Evolutionary conservation across 2,797 vertebrate species (phyloP).

Genomic region (Hydrocynus forskahlii): DNA sequence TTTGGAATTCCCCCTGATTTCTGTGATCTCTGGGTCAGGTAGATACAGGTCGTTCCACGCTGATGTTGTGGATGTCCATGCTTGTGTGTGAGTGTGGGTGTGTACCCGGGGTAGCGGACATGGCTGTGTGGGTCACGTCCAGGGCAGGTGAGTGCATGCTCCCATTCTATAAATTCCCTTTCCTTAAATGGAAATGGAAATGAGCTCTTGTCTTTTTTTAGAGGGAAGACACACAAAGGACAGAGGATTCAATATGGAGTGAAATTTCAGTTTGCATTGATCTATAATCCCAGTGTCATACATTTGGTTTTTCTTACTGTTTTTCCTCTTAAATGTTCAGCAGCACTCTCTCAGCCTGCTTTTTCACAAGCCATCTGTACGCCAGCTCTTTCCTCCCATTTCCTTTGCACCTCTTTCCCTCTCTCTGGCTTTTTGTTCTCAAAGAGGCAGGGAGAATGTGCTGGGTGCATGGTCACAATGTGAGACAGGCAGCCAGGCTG

Average conservation of each 20-base stretch:
- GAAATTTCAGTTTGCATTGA: constrained; percentile 14
- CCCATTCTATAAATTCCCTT: constrained; percentile 40
- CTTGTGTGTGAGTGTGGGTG: constrained; percentile 18
- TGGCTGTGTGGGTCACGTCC: constrained; percentile 37
- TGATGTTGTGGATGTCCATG: constrained; percentile 41
- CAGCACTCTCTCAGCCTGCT: background rate
- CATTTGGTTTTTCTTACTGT: constrained; percentile 1
- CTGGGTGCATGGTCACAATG: constrained; percentile 45
- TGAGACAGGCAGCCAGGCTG: constrained; percentile 45
- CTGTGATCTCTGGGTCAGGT: constrained; percentile 33
- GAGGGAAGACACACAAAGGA: background rate
- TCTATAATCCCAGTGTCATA: background rate
- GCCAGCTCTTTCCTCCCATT: constrained; percentile 7
- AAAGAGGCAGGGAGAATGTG: constrained; percentile 54
- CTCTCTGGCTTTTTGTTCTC: constrained; percentile 57
- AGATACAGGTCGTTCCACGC: constrained; percentile 40
- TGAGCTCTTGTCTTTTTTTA: background rate
- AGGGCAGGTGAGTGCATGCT: constrained; percentile 55
- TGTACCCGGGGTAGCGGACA: constrained; percentile 43
- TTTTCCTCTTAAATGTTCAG: background rate
- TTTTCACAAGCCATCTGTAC: constrained; percentile 22
- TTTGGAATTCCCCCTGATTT: constrained; percentile 42
- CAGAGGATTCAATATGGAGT: background rate
- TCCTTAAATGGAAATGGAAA: constrained; percentile 43
- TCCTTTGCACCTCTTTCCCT: constrained; percentile 14